Percentiles rank a stretch among this genome's conserved stretches.
Conservation (phyloP, 2,797 vertebrate genomes). For the Fringilla coelebs region DNA sequence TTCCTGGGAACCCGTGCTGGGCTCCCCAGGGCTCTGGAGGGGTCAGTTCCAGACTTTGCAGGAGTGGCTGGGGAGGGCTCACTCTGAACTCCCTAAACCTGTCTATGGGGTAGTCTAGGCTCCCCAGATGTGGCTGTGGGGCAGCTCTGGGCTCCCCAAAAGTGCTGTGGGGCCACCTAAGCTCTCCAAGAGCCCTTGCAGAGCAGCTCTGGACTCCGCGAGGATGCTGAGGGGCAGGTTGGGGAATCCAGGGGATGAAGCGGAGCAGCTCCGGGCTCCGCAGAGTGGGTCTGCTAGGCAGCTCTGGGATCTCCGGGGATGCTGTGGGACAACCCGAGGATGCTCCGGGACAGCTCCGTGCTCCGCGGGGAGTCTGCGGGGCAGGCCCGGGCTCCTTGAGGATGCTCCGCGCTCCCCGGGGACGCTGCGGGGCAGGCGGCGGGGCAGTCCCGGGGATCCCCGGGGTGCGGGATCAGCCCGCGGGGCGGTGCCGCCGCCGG, state of each 20-base stretch:
- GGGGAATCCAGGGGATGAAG: not conserved
- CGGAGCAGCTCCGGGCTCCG: not conserved
- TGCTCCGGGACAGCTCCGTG: not conserved
- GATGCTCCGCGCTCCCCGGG: not conserved
- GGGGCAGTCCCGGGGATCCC: not conserved
- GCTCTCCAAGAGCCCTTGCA: not conserved
- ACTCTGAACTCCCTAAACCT: rapidly evolving
- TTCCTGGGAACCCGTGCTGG: rapidly evolving
- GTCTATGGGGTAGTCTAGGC: not conserved
- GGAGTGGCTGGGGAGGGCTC: not conserved
- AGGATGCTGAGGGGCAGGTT: not conserved
- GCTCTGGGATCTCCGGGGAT: not conserved
- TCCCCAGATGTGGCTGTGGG: not conserved
- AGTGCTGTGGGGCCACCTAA: not conserved
- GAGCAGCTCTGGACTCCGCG: not conserved
- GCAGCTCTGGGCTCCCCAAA: not conserved
- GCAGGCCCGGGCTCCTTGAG: not conserved
- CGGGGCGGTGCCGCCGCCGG: not conserved
- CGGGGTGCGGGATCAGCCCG: not conserved
- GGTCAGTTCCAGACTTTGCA: not conserved
- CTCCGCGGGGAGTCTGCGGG: not conserved
- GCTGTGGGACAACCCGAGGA: too few species aligned
- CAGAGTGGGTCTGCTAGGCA: not conserved
- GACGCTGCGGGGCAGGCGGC: not conserved
- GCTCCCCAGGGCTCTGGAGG: not conserved